Evolutionary conservation across 2,113 vertebrate species (phyloP).

Genomic region (Galbula dea): DNA sequence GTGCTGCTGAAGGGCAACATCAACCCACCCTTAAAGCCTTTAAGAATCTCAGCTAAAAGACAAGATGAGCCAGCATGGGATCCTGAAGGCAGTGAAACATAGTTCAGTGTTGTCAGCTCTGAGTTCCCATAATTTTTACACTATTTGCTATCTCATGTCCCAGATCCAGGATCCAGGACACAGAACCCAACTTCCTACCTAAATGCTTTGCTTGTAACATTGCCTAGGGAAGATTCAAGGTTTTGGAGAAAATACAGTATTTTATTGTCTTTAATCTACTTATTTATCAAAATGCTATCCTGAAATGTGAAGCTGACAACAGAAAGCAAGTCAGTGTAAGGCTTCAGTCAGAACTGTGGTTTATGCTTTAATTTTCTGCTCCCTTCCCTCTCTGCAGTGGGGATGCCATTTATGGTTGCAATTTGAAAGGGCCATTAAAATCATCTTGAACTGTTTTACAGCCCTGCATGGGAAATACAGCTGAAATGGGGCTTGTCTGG

Average conservation of each 20-base stretch:
- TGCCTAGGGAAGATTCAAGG: neutral
- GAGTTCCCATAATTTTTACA: neutral
- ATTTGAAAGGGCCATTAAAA: neutral
- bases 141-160: neutral
- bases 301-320: neutral
- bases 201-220: neutral
- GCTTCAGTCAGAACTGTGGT: neutral
- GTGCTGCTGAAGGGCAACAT: constrained; percentile 37
- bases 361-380: neutral
- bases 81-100: neutral
- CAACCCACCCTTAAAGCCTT: neutral
- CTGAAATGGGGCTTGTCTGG: neutral
- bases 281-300: neutral
- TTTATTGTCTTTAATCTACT: neutral
- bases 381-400: neutral
- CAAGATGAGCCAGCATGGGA: neutral
- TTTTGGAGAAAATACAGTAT: neutral
- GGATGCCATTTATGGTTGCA: neutral
- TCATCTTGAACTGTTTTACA: neutral
- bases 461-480: neutral
- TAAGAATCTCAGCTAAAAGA: neutral
- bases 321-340: neutral
- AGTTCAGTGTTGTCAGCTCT: neutral
- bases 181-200: neutral
- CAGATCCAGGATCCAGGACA: neutral